phyloP scores from a whole-genome alignment of 2,113 vertebrate genomes.

The Tragulus kanchil region DNA sequence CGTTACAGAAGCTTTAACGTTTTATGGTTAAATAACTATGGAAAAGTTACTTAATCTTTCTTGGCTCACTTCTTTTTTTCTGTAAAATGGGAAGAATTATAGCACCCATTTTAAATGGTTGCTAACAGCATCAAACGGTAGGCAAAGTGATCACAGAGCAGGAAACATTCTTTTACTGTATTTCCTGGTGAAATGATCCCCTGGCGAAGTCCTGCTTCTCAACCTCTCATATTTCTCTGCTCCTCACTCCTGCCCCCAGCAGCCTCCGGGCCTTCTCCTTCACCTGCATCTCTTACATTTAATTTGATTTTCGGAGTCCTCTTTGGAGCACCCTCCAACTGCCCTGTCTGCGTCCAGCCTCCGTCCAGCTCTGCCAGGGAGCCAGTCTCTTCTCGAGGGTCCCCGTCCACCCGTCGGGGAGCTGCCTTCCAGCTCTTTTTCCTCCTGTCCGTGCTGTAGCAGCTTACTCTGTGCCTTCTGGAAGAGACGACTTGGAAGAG shows the following conservation, averaged over 20 bases:
- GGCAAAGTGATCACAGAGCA: background rate
- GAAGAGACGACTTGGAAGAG: background rate
- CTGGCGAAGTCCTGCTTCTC: background rate
- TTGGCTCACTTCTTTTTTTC: background rate
- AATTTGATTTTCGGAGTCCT: background rate
- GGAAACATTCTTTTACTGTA: background rate
- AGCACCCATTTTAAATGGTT: background rate
- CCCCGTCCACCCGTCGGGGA: background rate
- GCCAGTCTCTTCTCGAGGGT: background rate
- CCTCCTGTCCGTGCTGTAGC: background rate
- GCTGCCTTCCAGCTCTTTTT: background rate
- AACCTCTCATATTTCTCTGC: background rate
- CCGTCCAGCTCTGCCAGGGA: background rate
- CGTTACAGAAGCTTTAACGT: too few species aligned
- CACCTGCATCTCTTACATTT: background rate
- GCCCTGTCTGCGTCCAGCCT: background rate
- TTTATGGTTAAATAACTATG: background rate
- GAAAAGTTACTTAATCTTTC: background rate
- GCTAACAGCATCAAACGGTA: background rate
- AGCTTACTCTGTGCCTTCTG: background rate
- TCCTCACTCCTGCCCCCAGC: accelerated
- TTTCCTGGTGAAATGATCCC: background rate
- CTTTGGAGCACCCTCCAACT: background rate
- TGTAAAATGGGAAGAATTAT: background rate
- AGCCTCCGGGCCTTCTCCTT: background rate